phyloP scores from a whole-genome alignment of 2,888 invertebrate species.

The Morpho achilles region DNA sequence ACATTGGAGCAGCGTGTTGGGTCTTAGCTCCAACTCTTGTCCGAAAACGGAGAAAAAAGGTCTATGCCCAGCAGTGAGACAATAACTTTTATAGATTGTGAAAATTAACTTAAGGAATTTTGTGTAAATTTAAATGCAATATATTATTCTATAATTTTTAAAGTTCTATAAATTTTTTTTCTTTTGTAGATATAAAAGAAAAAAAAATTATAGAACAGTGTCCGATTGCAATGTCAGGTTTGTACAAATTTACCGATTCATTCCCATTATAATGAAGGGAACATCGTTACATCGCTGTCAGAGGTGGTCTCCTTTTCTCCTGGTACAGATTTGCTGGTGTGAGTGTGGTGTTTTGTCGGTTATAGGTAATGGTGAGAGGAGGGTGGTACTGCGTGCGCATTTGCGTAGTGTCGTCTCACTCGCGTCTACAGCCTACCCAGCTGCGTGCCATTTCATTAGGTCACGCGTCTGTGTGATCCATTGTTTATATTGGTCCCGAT shows the following conservation, averaged over 20 bases:
- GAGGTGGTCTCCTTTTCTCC: slow-evolving; percentile 49
- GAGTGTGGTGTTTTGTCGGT: slow-evolving; percentile 41
- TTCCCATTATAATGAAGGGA: slow-evolving; percentile 77
- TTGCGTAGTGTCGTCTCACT: slow-evolving; percentile 49
- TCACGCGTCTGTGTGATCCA: slow-evolving; percentile 62
- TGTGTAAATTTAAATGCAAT: too few species aligned
- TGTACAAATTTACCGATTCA: slow-evolving; percentile 71
- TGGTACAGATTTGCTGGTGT: slow-evolving; percentile 53
- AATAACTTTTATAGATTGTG: too few species aligned
- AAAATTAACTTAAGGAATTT: too few species aligned
- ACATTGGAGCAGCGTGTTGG: too few species aligned
- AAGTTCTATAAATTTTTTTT: background rate
- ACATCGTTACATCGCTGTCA: slow-evolving; percentile 71
- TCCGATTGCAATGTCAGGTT: slow-evolving; percentile 26
- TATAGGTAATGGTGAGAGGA: slow-evolving; percentile 25
- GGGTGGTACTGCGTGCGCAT: slow-evolving; percentile 53
- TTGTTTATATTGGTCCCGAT: slow-evolving; percentile 75
- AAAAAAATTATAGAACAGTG: slow-evolving; percentile 19
- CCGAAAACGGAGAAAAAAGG: too few species aligned
- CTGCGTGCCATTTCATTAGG: slow-evolving; percentile 70
- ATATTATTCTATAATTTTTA: background rate
- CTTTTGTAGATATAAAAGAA: background rate
- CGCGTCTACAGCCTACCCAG: slow-evolving; percentile 49
- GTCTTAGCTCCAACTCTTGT: too few species aligned
- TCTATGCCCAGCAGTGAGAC: too few species aligned